Conservation (phyloP, 2,888 invertebrate species). For the Dinocampus coccinellae region DNA sequence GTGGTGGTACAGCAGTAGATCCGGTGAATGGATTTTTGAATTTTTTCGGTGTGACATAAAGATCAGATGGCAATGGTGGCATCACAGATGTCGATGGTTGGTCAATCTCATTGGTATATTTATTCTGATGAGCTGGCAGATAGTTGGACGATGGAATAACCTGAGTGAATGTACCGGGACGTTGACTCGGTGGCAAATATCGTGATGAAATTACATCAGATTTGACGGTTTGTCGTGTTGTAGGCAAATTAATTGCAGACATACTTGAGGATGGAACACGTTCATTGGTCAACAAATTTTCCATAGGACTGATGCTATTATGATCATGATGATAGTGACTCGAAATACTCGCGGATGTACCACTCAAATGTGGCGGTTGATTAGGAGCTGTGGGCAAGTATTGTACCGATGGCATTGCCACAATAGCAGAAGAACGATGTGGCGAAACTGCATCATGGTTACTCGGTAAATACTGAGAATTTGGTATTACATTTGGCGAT, state of each 20-base stretch:
- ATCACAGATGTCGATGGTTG: slow-evolving; percentile 24
- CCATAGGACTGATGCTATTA: not conserved
- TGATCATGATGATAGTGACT: slow-evolving; percentile 8
- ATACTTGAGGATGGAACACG: slow-evolving; percentile 14
- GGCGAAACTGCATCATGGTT: slow-evolving; percentile 15
- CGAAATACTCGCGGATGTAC: not conserved
- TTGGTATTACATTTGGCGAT: slow-evolving; percentile 34
- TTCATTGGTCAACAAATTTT: not conserved
- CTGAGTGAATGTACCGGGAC: slow-evolving; percentile 40
- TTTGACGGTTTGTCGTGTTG: slow-evolving; percentile 1
- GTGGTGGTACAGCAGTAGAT: too few species aligned
- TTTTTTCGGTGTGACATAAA: slow-evolving; percentile 44
- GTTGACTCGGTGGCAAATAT: slow-evolving; percentile 43
- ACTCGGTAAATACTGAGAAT: slow-evolving; percentile 35
- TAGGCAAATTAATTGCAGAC: not conserved
- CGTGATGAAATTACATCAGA: slow-evolving; percentile 31
- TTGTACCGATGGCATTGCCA: slow-evolving; percentile 37
- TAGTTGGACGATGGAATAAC: slow-evolving; percentile 66
- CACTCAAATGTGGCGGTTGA: not conserved
- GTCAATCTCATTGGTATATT: slow-evolving; percentile 22
- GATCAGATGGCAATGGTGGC: slow-evolving; percentile 38
- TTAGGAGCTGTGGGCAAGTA: slow-evolving; percentile 41
- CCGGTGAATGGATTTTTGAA: not conserved
- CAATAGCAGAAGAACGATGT: slow-evolving; percentile 14
- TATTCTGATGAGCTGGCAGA: slow-evolving; percentile 64